phyloP scores from a whole-genome alignment of 1,140 invertebrate species.

The Triops cancriformis region DNA sequence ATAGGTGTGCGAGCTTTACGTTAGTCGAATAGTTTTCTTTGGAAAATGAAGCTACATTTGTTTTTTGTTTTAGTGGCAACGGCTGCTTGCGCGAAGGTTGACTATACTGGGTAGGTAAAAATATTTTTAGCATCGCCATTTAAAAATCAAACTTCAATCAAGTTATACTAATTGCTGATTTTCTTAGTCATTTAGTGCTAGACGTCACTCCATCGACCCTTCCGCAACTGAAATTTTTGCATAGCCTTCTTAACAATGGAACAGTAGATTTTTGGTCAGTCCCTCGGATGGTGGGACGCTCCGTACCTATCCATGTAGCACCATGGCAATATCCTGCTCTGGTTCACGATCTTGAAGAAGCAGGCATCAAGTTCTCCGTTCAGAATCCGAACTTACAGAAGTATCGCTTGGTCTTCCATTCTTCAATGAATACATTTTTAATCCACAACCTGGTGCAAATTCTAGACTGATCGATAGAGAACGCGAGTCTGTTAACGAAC shows the following conservation, averaged over 20 bases:
- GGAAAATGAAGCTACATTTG: neutral
- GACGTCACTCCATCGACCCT: neutral
- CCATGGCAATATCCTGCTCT: neutral
- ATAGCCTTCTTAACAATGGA: neutral
- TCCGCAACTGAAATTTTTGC: constrained; percentile 16
- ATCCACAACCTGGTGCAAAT: neutral
- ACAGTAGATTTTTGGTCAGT: constrained; percentile 16
- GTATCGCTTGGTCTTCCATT: neutral
- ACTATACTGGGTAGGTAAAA: constrained; percentile 16
- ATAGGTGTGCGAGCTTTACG: neutral
- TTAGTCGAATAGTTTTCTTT: neutral
- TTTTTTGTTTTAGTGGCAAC: neutral
- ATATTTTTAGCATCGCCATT: too few species aligned
- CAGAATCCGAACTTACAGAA: neutral
- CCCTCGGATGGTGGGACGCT: neutral
- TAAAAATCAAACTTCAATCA: too few species aligned
- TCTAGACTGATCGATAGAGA: constrained; percentile 11
- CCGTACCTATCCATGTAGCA: neutral
- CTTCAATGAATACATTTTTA: neutral
- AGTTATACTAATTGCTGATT: too few species aligned
- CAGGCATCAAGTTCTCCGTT: neutral
- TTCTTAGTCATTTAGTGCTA: constrained; percentile 1
- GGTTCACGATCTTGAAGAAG: neutral
- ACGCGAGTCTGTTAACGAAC: constrained; percentile 2
- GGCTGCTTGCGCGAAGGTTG: constrained; percentile 16